These are phyloP conservation scores for Pangasianodon gigas DNA, from an alignment of 2,113 vertebrate genomes.

Conservation along the genomic window DNA sequence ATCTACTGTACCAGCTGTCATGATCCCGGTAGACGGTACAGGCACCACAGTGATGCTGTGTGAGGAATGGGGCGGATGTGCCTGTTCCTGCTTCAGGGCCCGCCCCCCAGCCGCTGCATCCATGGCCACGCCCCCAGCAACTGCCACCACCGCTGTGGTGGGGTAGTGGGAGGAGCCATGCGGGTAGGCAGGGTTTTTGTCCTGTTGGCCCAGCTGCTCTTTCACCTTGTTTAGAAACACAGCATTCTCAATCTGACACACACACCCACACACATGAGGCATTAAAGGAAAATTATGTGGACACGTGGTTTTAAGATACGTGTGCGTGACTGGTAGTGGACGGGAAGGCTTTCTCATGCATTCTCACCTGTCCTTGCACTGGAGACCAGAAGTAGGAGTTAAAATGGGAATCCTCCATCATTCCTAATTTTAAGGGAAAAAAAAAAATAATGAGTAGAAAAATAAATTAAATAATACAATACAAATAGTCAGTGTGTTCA, in stretches of 20 bases:
- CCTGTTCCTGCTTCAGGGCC: conserved; percentile 81
- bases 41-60: conserved; percentile 96
- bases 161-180: conserved; percentile 84
- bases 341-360: neutral
- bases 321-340: neutral
- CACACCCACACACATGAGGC: conserved; percentile 33
- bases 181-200: conserved; percentile 85
- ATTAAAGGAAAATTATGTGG: neutral
- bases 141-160: conserved; percentile 88
- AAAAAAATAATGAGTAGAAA: neutral
- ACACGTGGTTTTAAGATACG: neutral
- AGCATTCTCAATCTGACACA: conserved; percentile 88
- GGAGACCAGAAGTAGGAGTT: conserved; percentile 99
- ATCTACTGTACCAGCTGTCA: conserved; percentile 86
- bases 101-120: conserved; percentile 75
- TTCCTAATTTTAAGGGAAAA: conserved; percentile 73
- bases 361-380: conserved; percentile 89
- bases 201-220: conserved; percentile 88
- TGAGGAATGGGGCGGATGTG: conserved; percentile 85
- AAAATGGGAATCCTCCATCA: conserved; percentile 99
- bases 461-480: neutral
- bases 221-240: conserved; percentile 99
- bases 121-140: conserved; percentile 82
- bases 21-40: conserved; percentile 91
- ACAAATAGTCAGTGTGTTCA: neutral